Evolutionary conservation across 2,113 vertebrate genomes (phyloP).

Genomic region (Calidris pugnax): DNA sequence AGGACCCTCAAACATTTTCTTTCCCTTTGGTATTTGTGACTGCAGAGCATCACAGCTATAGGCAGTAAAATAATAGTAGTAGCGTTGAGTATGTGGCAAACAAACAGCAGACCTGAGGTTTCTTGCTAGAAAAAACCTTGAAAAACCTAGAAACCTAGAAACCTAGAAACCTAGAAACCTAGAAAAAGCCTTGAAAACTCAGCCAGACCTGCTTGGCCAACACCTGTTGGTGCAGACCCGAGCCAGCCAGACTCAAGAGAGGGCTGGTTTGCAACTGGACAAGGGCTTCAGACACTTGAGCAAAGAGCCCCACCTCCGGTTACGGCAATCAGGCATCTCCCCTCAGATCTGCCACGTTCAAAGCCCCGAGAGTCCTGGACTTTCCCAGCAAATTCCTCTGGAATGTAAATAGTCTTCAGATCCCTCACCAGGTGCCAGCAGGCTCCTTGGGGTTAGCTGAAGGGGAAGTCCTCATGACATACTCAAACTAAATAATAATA

Average conservation of each 20-base stretch:
- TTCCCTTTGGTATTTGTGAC: slow-evolving; percentile 19
- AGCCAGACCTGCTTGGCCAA: not conserved
- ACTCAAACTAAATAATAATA: not conserved
- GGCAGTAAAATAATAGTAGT: not conserved
- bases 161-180: too few relatives aligned
- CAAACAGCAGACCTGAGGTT: slow-evolving; percentile 1
- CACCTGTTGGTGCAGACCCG: not conserved
- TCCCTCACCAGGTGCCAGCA: slow-evolving; percentile 50
- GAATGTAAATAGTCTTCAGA: slow-evolving; percentile 76
- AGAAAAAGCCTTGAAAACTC: not conserved
- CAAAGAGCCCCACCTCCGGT: not conserved
- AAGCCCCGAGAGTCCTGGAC: slow-evolving; percentile 70
- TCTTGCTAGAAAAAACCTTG: not conserved
- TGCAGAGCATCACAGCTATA: not conserved
- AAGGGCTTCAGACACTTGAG: not conserved
- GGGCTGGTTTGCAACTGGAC: slow-evolving; percentile 16
- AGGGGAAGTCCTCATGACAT: slow-evolving; percentile 48
- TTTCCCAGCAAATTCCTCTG: slow-evolving; percentile 76
- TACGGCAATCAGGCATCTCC: not conserved
- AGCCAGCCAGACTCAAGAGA: not conserved
- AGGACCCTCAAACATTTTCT: not conserved
- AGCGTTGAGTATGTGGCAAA: not conserved
- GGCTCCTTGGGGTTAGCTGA: slow-evolving; percentile 51
- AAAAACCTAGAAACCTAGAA: too few relatives aligned
- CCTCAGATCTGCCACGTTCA: slow-evolving; percentile 61